Conservation (phyloP, 2,797 vertebrate species). For the Allochrocebus solatus region DNA sequence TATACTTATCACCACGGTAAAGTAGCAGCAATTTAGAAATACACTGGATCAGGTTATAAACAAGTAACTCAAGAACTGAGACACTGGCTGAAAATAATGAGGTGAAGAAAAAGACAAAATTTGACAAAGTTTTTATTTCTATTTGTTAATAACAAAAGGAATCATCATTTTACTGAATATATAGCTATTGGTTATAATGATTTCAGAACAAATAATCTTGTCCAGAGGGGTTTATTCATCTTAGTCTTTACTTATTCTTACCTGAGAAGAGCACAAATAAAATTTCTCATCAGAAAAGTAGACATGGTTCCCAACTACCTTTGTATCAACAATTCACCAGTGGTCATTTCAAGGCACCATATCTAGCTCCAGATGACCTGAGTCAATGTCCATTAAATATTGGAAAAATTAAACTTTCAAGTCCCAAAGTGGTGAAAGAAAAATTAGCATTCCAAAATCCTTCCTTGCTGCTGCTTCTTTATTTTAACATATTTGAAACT, state of each 20-base stretch:
- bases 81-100: background rate
- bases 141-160: background rate
- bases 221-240: background rate
- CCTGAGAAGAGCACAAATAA: background rate
- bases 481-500: conserved; percentile 15
- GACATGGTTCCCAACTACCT: background rate
- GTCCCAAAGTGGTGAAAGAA: background rate
- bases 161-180: background rate
- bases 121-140: background rate
- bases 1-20: background rate
- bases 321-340: too few species aligned
- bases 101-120: background rate
- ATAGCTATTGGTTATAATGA: background rate
- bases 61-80: background rate
- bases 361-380: background rate
- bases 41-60: background rate
- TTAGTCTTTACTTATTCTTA: background rate
- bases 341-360: background rate
- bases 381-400: background rate
- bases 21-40: background rate
- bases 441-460: background rate
- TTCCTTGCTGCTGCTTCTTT: background rate
- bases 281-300: background rate
- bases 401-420: background rate
- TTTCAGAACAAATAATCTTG: background rate